Percentiles rank a stretch among this genome's conserved stretches.
phyloP scores from a whole-genome alignment of 2,888 invertebrate species.

The Xestoiulus laeticollis region DNA sequence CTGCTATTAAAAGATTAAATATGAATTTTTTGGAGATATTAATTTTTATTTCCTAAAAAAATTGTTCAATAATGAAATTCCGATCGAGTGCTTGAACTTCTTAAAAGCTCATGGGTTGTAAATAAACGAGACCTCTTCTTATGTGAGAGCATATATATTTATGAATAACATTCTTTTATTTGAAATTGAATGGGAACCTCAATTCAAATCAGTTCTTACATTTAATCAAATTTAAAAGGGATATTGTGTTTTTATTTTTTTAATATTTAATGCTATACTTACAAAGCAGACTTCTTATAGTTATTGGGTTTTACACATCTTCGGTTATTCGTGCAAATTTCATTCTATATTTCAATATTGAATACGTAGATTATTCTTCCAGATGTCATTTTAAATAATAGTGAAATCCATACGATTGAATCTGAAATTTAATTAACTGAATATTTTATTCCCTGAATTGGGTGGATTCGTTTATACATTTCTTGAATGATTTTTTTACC shows the following conservation, averaged over 20 bases:
- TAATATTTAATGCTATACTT: background rate
- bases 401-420: background rate
- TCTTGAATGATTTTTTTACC: background rate
- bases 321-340: background rate
- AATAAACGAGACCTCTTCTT: background rate
- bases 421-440: conserved; percentile 29
- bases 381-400: background rate
- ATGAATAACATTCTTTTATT: background rate
- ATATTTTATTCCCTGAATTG: background rate
- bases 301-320: background rate
- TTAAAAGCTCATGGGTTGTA: background rate
- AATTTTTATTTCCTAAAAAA: background rate
- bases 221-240: conserved; percentile 43
- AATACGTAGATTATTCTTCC: background rate
- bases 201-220: background rate
- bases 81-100: background rate
- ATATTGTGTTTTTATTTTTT: conserved; percentile 4
- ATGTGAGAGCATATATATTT: background rate
- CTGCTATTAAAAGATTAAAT: background rate
- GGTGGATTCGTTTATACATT: background rate
- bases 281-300: background rate
- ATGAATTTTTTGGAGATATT: background rate
- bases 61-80: conserved; percentile 4
- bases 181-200: background rate
- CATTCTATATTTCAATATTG: background rate